Base-by-base conservation (phyloP, 2,797 vertebrate genomes). In the Poecilia gillii region DNA sequence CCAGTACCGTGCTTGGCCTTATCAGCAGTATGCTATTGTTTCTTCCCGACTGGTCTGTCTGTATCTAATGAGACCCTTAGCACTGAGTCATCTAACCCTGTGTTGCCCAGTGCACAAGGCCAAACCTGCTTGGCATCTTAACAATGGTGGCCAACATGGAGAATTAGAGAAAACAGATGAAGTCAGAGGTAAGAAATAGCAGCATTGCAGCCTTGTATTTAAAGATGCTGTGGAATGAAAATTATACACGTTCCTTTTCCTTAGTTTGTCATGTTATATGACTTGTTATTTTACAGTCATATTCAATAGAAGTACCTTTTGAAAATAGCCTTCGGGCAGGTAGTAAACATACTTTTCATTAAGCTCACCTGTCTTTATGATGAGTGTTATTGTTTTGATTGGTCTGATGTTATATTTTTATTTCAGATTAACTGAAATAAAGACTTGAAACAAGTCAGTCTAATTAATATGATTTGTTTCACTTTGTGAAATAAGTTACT, bases 11-110 rank as follows among this genome's bases (percentile, higher is more conserved):
- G 45, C 53, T 80, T 66, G 81, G 74, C 41, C 55, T 81, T 71
- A 75, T 82, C 72, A 76, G 36, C 57, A 28, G 73, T 75, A 36
- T 53, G 45, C 36, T 74, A 41, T 76, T 85, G 77, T 85, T 75
- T 79, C 12, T 78, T 76, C 73, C 70, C 43, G 51, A 71, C 73
- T 55, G 74, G 49, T 80, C 53, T 75, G 74, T 78, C 28, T 78
- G 16, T 45, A n/a, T 28, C 75, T 91, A 90, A 91, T 92, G 88
- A 89, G 89, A 76, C 79, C 74, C 72, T 77, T 20, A 85, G 87
- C 85, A 45, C 41, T 85, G 79, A 86, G 75, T 89, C 84, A 83
- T 81, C 72, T 28, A n/a, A 55, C 53, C 25, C 57, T 13, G 43
- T 76, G 76, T 78, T 83, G 47, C 59, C 33, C 46, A 16, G 77